Evolutionary conservation across 2,888 invertebrate species (phyloP), one percentile per base, ranked within the genome.

Genomic region (Folsomia candida): DNA sequence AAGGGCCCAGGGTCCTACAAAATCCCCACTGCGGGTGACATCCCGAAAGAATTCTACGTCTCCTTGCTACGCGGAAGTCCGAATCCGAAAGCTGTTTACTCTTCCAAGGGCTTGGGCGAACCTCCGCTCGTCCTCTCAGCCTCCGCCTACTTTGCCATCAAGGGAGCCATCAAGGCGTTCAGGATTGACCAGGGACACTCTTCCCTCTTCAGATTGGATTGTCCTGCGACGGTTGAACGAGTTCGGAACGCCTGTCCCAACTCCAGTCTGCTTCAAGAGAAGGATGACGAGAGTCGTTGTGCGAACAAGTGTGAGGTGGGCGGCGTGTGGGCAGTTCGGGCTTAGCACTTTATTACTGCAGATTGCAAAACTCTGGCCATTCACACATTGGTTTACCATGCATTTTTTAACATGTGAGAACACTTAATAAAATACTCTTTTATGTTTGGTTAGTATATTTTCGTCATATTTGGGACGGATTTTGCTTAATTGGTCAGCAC

Each of bases 41-140:
- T 96, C 81, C 97, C 97, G 0, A 86, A 87, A 62, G 90, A 93
- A 82, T 94, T 98, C 81, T 94, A 97, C 83, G 97, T 98, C 0
- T 91, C 93, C 6, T 85, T 98, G 61, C 85, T 98, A 29, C 93
- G 93, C 82, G 94, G 93, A 18, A 89, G 91, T 29, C 88, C 92
- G 0, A 97, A 97, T 85, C 91, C 92, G 0, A 87, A 90, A 81
- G 97, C 96, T 24, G 92, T 98, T 14, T 97, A 92, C 83, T 96
- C 97, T 0, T 97, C 97, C 1, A 97, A 97, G 89, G 95, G 94
- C 73, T 90, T 97, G 51, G 97, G 97, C 0, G 97, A 98, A 83
- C 97, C 97, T 0, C 97, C 97, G 0, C 83, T 97, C 3, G 94
- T 97, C 82, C 85, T 97, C 75, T 93, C 95, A 0, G 87, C 90